Percentiles rank a stretch among this genome's conserved stretches.
These are phyloP conservation scores for Oreochromis aureus DNA, from an alignment of 2,113 vertebrate genomes.

Conservation along the genomic window DNA sequence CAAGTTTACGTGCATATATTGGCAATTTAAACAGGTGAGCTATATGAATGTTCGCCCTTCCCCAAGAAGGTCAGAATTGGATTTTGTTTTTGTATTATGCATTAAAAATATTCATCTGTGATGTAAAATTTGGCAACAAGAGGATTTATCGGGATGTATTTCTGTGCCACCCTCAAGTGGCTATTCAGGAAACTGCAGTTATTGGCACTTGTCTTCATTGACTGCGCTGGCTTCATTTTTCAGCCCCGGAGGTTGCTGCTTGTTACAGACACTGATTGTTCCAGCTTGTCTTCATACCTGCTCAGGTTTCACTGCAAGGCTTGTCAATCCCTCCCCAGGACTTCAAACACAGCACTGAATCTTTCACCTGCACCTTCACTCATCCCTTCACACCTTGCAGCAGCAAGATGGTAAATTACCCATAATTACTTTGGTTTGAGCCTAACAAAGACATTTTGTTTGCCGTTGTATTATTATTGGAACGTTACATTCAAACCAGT, in stretches of 20 bases:
- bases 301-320: constrained; percentile 53
- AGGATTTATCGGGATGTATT: not conserved
- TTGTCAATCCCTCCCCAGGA: constrained; percentile 40
- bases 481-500: not conserved
- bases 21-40: not conserved
- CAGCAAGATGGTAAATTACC: constrained; percentile 40
- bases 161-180: not conserved
- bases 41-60: not conserved
- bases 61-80: not conserved
- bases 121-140: not conserved
- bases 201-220: not conserved
- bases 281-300: constrained; percentile 56
- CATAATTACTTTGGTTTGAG: constrained; percentile 51
- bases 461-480: constrained; percentile 35
- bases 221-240: not conserved
- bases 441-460: constrained; percentile 45
- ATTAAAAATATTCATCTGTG: not conserved
- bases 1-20: not conserved
- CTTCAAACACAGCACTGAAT: constrained; percentile 47
- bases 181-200: not conserved
- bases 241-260: not conserved
- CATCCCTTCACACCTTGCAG: constrained; percentile 36
- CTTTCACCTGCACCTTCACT: constrained; percentile 35
- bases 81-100: not conserved
- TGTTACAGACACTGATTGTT: constrained; percentile 36